These are phyloP conservation scores for Calliopum simillimum DNA, from an alignment of 2,888 invertebrate genomes.

Conservation along the genomic window DNA sequence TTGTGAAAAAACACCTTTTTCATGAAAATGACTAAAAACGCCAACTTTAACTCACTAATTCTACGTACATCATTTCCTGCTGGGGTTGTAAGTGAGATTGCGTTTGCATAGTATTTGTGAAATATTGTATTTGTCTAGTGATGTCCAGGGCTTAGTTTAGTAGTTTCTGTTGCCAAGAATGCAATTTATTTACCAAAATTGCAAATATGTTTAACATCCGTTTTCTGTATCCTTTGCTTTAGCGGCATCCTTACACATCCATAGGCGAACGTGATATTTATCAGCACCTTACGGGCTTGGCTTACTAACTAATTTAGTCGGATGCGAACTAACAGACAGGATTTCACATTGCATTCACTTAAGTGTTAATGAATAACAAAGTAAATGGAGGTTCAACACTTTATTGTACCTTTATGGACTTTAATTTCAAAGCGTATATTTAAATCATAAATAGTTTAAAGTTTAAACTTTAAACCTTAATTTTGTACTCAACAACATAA, in stretches of 20 bases:
- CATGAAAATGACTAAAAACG: too few species aligned
- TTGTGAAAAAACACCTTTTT: too few species aligned
- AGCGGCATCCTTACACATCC: background rate
- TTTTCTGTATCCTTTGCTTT: background rate
- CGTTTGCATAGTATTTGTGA: background rate
- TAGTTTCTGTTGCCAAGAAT: background rate
- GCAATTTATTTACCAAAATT: slow-evolving; percentile 15
- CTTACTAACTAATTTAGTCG: background rate
- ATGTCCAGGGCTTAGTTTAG: background rate
- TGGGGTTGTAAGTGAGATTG: background rate
- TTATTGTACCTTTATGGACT: background rate
- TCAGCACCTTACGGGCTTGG: background rate
- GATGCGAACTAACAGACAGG: background rate
- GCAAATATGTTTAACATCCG: background rate
- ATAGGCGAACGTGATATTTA: background rate
- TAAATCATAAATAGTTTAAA: background rate
- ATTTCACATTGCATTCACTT: background rate
- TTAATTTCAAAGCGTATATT: background rate
- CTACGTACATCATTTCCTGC: too few species aligned
- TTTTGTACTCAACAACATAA: background rate
- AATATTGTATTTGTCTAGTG: slow-evolving; percentile 6
- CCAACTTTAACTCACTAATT: too few species aligned
- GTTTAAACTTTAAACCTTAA: background rate
- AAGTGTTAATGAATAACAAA: too few species aligned
- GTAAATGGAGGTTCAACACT: too few species aligned